Evolutionary conservation across 2,797 vertebrate species (phyloP).

Genomic region (Uromys caudimaculatus): DNA sequence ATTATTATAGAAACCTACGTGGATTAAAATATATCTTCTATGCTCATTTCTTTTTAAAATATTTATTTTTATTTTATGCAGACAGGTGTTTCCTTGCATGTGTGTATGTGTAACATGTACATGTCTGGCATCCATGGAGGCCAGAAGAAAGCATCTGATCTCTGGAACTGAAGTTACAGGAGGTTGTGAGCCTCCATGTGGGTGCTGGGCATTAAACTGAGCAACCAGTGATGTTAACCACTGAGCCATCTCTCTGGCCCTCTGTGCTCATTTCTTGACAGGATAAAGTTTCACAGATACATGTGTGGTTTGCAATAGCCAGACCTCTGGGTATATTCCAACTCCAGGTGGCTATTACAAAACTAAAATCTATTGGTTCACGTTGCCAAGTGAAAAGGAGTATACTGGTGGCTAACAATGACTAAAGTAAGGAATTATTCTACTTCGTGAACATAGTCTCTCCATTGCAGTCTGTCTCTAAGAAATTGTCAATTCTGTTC

Average conservation of each 20-base stretch:
- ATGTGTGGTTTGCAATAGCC: neutral
- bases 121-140: neutral
- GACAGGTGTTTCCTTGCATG: neutral
- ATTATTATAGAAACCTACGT: neutral
- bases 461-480: neutral
- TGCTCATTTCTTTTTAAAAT: neutral
- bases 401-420: neutral
- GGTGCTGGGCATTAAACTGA: neutral
- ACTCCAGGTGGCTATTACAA: constrained; percentile 3
- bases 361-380: neutral
- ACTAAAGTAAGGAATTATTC: neutral
- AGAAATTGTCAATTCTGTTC: neutral
- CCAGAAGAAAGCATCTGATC: neutral
- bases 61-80: neutral
- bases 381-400: neutral
- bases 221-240: neutral
- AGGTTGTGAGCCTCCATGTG: neutral
- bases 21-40: neutral
- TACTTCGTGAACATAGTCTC: neutral
- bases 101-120: neutral
- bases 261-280: neutral
- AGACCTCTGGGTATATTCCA: neutral
- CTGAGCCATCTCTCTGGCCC: neutral
- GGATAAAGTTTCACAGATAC: constrained; percentile 9
- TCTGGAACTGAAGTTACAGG: neutral